Conservation (phyloP, 2,888 invertebrate species). For the Spialia ferax region DNA sequence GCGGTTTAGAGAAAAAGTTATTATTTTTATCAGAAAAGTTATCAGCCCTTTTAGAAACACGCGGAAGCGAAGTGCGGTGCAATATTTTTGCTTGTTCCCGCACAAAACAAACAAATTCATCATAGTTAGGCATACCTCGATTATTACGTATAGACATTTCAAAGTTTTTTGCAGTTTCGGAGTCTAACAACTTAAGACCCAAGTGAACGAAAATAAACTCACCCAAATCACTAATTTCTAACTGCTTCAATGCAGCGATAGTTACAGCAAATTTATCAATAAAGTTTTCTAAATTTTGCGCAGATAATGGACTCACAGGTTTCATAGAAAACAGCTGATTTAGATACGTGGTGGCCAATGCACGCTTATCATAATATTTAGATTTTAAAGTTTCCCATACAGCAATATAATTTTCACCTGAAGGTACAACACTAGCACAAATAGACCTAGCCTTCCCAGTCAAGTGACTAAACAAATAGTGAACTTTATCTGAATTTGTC, state of each 20-base stretch:
- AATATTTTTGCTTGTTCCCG: slow-evolving; percentile 3
- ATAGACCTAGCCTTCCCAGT: slow-evolving; percentile 1
- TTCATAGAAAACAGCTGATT: neutral
- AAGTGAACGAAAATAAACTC: slow-evolving; percentile 15
- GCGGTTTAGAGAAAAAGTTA: too few species aligned
- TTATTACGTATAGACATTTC: neutral
- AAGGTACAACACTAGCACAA: slow-evolving; percentile 11
- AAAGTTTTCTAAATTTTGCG: neutral
- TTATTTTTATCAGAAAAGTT: too few species aligned
- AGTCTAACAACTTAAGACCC: slow-evolving; percentile 12
- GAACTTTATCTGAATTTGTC: neutral
- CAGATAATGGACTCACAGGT: neutral
- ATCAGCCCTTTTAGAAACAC: too few species aligned
- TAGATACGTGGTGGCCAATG: neutral
- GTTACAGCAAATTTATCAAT: neutral
- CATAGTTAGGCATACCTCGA: neutral
- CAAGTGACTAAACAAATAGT: slow-evolving; percentile 7
- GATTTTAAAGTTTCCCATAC: slow-evolving; percentile 13
- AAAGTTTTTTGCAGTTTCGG: neutral
- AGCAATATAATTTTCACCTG: neutral
- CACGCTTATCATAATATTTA: slow-evolving; percentile 5
- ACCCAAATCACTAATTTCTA: slow-evolving; percentile 8
- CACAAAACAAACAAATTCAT: neutral
- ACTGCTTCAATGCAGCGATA: neutral
- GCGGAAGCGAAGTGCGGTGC: neutral